phyloP scores from a whole-genome alignment of 2,113 vertebrate species.

The Eidolon helvum region DNA sequence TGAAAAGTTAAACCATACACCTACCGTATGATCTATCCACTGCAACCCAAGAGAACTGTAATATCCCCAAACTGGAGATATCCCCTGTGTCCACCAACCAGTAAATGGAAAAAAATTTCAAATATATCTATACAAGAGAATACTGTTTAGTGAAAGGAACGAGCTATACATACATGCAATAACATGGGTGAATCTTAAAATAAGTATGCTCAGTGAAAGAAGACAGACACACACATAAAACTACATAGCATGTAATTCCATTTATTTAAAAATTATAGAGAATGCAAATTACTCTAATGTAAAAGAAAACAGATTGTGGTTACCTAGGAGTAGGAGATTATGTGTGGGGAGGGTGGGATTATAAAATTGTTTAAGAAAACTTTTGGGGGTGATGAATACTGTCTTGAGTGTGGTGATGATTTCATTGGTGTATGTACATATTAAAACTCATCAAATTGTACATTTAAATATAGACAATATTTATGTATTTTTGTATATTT shows the following conservation, averaged over 20 bases:
- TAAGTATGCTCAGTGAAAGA: not conserved
- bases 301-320: not conserved
- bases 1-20: not conserved
- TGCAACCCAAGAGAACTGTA: no score
- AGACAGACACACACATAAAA: not conserved
- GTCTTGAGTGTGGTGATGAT: not conserved
- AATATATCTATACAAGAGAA: not conserved
- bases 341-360: not conserved
- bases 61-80: not conserved
- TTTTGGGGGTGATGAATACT: not conserved
- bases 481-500: not conserved
- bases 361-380: not conserved
- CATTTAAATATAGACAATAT: not conserved
- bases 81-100: not conserved
- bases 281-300: not conserved
- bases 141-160: not conserved
- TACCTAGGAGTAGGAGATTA: not conserved
- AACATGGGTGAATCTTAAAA: not conserved
- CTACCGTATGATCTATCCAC: not conserved
- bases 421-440: not conserved
- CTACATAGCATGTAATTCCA: not conserved
- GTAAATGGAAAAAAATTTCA: not conserved
- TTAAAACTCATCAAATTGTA: not conserved
- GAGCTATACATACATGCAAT: not conserved
- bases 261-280: not conserved